These are phyloP conservation scores for Temnothorax unifasciatus DNA, from an alignment of 2,888 invertebrate genomes.

Conservation along the genomic window DNA sequence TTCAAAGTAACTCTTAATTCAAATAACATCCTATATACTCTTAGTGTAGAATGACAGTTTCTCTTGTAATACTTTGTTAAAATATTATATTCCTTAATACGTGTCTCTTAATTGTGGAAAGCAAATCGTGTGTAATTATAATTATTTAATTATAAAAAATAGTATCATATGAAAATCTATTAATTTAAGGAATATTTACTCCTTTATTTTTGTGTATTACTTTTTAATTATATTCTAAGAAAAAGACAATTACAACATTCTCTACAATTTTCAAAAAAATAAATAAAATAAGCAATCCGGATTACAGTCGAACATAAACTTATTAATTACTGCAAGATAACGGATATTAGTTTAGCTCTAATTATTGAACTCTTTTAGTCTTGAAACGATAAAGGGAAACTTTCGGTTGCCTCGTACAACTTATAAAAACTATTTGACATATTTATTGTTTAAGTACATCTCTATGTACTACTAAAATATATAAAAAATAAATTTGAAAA, in stretches of 20 bases:
- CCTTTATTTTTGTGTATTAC: background rate
- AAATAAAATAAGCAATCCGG: background rate
- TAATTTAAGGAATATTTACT: background rate
- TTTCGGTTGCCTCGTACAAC: background rate
- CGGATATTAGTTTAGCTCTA: background rate
- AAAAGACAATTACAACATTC: background rate
- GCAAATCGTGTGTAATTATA: background rate
- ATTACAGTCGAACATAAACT: background rate
- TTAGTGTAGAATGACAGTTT: background rate
- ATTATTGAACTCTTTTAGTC: background rate
- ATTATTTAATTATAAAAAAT: background rate
- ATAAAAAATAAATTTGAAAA: background rate
- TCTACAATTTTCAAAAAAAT: background rate
- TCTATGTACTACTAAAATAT: background rate
- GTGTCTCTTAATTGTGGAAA: background rate
- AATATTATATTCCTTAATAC: background rate
- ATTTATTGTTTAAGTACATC: background rate
- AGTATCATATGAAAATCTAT: background rate
- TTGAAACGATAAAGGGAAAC: background rate
- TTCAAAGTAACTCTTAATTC: background rate
- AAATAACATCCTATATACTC: background rate
- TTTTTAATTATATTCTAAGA: background rate
- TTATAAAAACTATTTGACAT: background rate
- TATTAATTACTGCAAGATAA: background rate
- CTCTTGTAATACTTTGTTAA: background rate